These are phyloP conservation scores for Hypolimnas misippus DNA, from an alignment of 2,888 invertebrate genomes.

Conservation along the genomic window DNA sequence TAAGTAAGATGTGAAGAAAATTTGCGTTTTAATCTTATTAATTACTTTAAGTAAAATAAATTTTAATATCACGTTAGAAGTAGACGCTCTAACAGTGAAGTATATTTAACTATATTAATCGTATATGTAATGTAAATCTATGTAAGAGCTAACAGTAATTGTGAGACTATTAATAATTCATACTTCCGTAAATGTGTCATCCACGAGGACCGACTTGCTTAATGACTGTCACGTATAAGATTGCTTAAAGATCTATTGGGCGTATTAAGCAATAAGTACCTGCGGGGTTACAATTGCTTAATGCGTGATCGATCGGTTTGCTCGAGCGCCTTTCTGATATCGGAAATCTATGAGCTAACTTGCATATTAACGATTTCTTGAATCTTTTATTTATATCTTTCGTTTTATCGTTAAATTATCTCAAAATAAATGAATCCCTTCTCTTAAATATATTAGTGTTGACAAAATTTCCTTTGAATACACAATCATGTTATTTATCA, in stretches of 20 bases:
- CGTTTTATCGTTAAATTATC: neutral
- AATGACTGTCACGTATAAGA: constrained; percentile 36
- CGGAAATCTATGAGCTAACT: constrained; percentile 32
- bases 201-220: constrained; percentile 31
- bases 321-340: constrained; percentile 35
- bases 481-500: too few species aligned
- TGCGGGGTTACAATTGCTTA: constrained; percentile 39
- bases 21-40: too few species aligned
- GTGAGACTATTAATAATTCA: constrained; percentile 31
- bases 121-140: neutral
- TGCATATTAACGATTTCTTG: too few species aligned
- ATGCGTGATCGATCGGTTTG: constrained; percentile 40
- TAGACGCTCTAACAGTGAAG: too few species aligned
- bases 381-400: constrained; percentile 17
- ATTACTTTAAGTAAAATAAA: too few species aligned
- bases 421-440: too few species aligned
- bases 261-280: constrained; percentile 38
- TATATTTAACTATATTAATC: too few species aligned
- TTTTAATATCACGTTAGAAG: too few species aligned
- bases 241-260: constrained; percentile 36
- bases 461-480: too few species aligned
- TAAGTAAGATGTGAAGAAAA: too few species aligned
- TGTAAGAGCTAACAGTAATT: constrained; percentile 29
- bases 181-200: constrained; percentile 37
- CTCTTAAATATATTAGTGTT: too few species aligned